A percentile compares a stretch with the other conserved stretches of the same genome.
Conservation (phyloP, 1,140 invertebrate species). For the Mylabris phalerata region DNA sequence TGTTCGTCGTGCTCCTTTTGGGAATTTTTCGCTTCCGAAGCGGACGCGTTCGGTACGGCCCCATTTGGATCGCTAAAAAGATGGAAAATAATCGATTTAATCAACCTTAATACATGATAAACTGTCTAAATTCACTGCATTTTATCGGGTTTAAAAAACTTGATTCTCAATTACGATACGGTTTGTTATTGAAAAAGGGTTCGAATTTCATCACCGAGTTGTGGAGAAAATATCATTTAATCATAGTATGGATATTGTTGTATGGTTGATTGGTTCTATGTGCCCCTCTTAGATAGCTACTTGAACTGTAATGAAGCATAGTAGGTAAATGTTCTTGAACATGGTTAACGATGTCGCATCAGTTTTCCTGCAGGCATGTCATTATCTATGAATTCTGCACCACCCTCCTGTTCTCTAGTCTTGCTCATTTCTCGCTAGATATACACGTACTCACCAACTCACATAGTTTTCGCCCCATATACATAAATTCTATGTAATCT, state of each 20-base stretch:
- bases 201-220: too few species aligned
- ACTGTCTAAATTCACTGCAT: not conserved
- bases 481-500: too few species aligned
- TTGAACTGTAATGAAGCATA: constrained; percentile 13
- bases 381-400: constrained; percentile 10
- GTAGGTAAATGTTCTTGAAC: constrained; percentile 4
- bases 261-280: too few species aligned
- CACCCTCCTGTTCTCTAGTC: too few species aligned
- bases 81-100: not conserved
- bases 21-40: constrained; percentile 27
- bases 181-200: too few species aligned
- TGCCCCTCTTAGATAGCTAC: not conserved
- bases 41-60: constrained; percentile 34
- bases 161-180: too few species aligned
- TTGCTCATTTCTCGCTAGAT: too few species aligned
- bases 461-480: too few species aligned
- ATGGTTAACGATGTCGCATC: constrained; percentile 10
- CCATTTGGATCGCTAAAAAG: constrained; percentile 62
- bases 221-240: too few species aligned
- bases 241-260: too few species aligned
- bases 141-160: too few species aligned
- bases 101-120: not conserved
- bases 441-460: too few species aligned
- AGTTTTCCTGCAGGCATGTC: constrained; percentile 13
- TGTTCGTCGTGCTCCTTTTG: constrained; percentile 29